Conservation (phyloP, 64 coral and sea anemone genomes). For the Porites lutea region DNA sequence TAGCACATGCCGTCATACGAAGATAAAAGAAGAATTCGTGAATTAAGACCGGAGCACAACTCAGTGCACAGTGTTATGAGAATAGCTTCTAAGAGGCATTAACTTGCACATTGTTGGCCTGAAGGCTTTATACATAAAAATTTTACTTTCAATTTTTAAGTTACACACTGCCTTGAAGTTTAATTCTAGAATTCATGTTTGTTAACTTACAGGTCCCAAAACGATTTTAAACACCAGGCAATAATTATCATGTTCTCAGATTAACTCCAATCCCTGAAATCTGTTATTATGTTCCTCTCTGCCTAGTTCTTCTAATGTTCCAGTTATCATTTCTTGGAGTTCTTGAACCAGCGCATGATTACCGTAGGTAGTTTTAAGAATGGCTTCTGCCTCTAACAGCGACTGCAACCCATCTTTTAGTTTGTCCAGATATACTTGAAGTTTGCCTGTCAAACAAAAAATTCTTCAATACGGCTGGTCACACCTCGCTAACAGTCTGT, state of each 20-base stretch:
- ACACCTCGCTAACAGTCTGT: too few species aligned
- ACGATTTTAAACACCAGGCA: neutral
- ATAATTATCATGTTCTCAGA: neutral
- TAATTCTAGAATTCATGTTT: too few species aligned
- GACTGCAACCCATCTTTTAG: slow-evolving; percentile 44
- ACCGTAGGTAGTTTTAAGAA: slow-evolving; percentile 63
- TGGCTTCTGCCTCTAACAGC: slow-evolving; percentile 38
- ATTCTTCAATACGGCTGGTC: too few species aligned
- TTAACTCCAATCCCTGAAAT: slow-evolving; percentile 23
- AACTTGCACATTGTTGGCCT: too few species aligned
- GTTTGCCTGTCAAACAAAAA: slow-evolving; percentile 38
- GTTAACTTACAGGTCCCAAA: neutral
- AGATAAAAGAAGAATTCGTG: too few species aligned
- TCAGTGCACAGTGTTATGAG: too few species aligned
- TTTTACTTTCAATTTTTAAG: too few species aligned
- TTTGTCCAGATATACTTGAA: slow-evolving; percentile 69
- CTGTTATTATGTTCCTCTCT: slow-evolving; percentile 10
- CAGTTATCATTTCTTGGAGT: slow-evolving; percentile 40
- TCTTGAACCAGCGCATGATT: slow-evolving; percentile 40
- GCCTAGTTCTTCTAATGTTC: slow-evolving; percentile 37
- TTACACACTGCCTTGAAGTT: too few species aligned
- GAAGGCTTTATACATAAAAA: too few species aligned
- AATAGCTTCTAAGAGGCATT: too few species aligned
- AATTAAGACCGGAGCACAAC: too few species aligned
- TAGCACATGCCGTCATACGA: too few species aligned